These are phyloP conservation scores for Lasiommata megera DNA, from an alignment of 2,888 invertebrate species.

Conservation along the genomic window DNA sequence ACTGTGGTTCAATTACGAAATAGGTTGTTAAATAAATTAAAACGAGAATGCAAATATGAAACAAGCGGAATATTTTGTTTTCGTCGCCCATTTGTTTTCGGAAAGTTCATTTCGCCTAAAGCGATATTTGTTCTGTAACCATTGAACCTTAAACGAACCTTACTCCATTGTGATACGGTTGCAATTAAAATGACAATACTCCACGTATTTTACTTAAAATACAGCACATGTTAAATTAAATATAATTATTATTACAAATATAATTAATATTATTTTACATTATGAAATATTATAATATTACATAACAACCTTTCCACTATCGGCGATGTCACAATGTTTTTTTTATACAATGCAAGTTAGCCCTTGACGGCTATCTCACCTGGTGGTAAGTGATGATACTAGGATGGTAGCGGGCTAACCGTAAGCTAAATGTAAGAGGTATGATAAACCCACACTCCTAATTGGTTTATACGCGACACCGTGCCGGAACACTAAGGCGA, in stretches of 20 bases:
- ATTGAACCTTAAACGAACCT: conserved; percentile 20
- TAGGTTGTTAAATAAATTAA: neutral
- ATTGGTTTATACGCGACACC: too few species aligned
- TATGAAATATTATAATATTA: neutral
- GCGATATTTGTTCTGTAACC: conserved; percentile 12
- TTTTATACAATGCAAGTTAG: too few species aligned
- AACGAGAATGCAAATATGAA: conserved; percentile 5
- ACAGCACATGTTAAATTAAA: neutral
- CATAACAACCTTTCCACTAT: too few species aligned
- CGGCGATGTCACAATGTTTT: too few species aligned
- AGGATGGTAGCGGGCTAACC: too few species aligned
- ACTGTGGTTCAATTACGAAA: neutral
- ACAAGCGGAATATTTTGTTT: conserved; percentile 3
- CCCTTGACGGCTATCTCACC: too few species aligned
- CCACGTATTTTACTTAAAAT: neutral
- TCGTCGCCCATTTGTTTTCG: conserved; percentile 6
- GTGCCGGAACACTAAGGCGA: too few species aligned
- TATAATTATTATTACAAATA: neutral
- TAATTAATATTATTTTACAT: neutral
- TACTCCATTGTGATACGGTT: conserved; percentile 7
- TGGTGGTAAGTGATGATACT: too few species aligned
- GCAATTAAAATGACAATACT: conserved; percentile 2
- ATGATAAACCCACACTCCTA: too few species aligned
- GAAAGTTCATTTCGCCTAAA: conserved; percentile 26
- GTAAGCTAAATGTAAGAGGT: neutral